Conservation (phyloP, 2,797 vertebrate species). For the Margarornis squamiger region DNA sequence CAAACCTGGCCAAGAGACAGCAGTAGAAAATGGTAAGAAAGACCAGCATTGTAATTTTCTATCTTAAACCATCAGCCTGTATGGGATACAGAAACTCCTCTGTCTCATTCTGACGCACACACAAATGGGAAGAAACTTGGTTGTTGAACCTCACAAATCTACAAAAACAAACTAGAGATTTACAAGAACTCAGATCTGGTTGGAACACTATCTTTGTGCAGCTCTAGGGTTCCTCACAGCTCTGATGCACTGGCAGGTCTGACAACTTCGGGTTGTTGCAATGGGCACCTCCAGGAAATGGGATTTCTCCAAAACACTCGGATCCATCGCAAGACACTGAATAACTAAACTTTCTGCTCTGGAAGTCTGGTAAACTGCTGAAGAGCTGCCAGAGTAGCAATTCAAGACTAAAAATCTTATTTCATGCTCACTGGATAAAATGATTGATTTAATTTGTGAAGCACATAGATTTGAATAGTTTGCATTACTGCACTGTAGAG, state of each 20-base stretch:
- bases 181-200: neutral
- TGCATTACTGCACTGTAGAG: neutral
- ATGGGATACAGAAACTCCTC: neutral
- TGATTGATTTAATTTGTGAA: neutral
- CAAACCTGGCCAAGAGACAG: neutral
- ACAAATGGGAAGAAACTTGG: neutral
- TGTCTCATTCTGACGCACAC: neutral
- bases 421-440: neutral
- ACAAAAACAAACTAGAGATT: neutral
- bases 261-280: neutral
- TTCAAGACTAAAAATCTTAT: neutral
- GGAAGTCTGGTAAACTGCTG: neutral
- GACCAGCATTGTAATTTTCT: neutral
- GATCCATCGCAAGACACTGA: neutral
- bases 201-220: neutral
- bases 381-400: neutral
- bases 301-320: neutral
- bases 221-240: neutral
- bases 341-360: neutral
- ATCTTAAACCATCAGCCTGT: neutral
- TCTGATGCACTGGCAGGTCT: neutral
- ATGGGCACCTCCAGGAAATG: rapidly evolving
- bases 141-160: neutral
- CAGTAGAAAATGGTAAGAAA: neutral
- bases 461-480: neutral